Evolutionary conservation across 2,113 vertebrate species (phyloP), one percentile per base, ranked within the genome.

Genomic region (Oncorhynchus keta): DNA sequence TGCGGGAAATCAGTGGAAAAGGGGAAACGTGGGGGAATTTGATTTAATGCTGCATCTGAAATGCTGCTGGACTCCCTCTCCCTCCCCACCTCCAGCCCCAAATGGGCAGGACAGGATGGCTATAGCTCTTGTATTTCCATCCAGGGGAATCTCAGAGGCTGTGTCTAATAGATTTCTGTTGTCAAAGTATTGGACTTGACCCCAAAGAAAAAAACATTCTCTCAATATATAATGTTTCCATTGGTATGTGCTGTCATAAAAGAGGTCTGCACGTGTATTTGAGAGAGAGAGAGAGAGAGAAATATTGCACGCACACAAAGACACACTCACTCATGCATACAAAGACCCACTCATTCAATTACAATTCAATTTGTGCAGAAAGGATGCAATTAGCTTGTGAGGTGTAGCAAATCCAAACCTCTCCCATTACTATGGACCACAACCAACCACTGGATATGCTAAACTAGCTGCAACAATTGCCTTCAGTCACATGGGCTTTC

Each of bases 1-100:
- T 72, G 76, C 57, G 30, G 75, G 70, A 76, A 76, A 57, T 5
- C 39, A 0, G 18, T 62, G 49, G 30, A 51, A 28, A 45, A 65
- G 26, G 39, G 70, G 70, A 22, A 22, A 6, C 22, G 16, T 22
- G 28, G 68, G 13, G 7, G 16, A 7, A 16, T 30, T 13, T 61
- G 48, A 68, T 16, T 45, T 68, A 57, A 5, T 5, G 68, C 62
- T 18, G 51, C 51, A 55, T 16, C 13, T 18, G 51, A 55, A 55
- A 55, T 55, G 51, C 51, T 14, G 49, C 49, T 18, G 30, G n/a
- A 79, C 55, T 14, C 55, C n/a, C 59, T 16, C 59, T 22, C 7
- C 59, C 59, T 16, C 59, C n/a, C 3, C 55, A 57, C 55, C 55
- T 20, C 4, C 20, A 20, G 18, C 24, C 32, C 22, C 69, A 69